Percentiles rank a stretch among this genome's conserved stretches.
Conservation (phyloP, 37 sponge, comb jelly and placozoan species). For the Spongilla lacustris region DNA sequence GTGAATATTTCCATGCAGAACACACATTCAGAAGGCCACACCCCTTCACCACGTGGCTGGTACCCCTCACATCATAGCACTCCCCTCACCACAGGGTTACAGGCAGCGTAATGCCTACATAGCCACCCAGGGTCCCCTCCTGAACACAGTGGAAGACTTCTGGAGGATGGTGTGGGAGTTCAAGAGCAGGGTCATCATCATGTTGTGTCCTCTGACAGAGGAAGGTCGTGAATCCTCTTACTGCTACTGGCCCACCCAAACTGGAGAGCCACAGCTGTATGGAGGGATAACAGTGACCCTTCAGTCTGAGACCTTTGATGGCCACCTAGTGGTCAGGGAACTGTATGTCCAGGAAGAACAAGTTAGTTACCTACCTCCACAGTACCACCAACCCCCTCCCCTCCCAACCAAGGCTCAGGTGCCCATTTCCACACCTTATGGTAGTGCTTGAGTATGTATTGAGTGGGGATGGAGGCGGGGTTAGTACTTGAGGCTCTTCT, state of each 20-base stretch:
- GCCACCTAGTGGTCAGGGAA: slow-evolving; percentile 39
- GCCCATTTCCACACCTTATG: too few species aligned
- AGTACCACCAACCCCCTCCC: too few species aligned
- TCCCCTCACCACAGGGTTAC: slow-evolving; percentile 27
- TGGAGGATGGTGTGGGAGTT: slow-evolving; percentile 78
- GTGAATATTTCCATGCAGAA: too few species aligned
- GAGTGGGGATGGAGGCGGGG: too few species aligned
- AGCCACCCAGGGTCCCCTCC: slow-evolving; percentile 75
- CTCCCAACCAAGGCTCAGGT: too few species aligned
- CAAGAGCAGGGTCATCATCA: slow-evolving; percentile 27
- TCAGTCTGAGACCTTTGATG: not conserved
- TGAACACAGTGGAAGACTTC: slow-evolving; percentile 67
- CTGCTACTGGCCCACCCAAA: slow-evolving; percentile 53
- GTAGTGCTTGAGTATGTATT: too few species aligned
- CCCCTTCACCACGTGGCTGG: not conserved
- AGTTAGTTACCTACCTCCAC: not conserved
- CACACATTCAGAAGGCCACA: not conserved
- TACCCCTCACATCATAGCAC: not conserved
- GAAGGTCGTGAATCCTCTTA: slow-evolving; percentile 43
- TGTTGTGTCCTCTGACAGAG: slow-evolving; percentile 37
- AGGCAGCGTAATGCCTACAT: slow-evolving; percentile 46
- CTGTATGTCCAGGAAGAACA: slow-evolving; percentile 31
- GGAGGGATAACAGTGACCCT: slow-evolving; percentile 36
- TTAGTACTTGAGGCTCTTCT: too few species aligned
- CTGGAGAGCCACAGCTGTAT: slow-evolving; percentile 11